Percentiles rank a stretch among this genome's conserved stretches.
These are phyloP conservation scores for Doris montereyensis DNA, from an alignment of 2,888 invertebrate genomes.

Conservation along the genomic window DNA sequence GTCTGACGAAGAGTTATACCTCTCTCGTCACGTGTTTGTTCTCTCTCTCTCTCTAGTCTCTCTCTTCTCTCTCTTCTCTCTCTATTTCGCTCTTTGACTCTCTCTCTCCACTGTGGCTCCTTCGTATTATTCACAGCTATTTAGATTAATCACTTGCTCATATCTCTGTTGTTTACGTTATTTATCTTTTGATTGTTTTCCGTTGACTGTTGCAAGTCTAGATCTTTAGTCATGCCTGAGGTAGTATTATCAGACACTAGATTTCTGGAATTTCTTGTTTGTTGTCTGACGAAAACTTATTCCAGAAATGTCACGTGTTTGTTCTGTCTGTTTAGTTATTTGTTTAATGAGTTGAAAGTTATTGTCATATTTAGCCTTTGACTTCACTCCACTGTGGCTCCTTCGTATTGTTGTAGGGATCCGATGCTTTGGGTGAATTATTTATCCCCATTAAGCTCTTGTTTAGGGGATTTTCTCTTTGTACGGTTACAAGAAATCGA, in stretches of 20 bases:
- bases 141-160: not conserved
- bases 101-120: not conserved
- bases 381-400: not conserved
- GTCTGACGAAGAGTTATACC: not conserved
- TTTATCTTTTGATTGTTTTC: not conserved
- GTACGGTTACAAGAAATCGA: too few relatives aligned
- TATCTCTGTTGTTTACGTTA: too few relatives aligned
- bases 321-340: too few relatives aligned
- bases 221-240: not conserved
- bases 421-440: too few relatives aligned
- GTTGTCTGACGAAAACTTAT: too few relatives aligned
- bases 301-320: too few relatives aligned
- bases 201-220: not conserved
- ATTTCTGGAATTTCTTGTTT: too few relatives aligned
- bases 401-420: slow-evolving; percentile 3
- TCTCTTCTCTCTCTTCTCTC: not conserved
- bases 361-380: not conserved
- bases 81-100: not conserved
- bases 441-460: too few relatives aligned
- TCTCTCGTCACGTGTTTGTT: not conserved
- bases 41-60: slow-evolving; percentile 2
- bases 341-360: too few relatives aligned
- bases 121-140: not conserved
- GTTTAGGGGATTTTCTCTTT: too few relatives aligned
- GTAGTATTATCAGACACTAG: not conserved